These are phyloP conservation scores for Ceratotherium simum DNA, from an alignment of 2,113 vertebrate species.

Conservation along the genomic window DNA sequence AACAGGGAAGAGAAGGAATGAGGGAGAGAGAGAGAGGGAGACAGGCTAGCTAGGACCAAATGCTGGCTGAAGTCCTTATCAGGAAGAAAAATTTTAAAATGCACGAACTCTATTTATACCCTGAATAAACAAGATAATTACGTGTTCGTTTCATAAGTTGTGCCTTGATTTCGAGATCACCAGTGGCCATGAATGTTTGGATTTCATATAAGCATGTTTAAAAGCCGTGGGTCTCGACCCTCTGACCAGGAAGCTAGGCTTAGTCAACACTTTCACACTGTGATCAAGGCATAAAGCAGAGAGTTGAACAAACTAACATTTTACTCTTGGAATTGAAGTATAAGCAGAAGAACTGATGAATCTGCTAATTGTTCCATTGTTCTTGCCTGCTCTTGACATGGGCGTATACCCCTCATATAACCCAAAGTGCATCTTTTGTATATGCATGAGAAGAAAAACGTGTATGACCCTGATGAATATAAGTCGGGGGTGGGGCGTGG, in stretches of 20 bases:
- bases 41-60: slow-evolving; percentile 47
- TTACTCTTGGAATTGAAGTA: slow-evolving; percentile 25
- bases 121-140: slow-evolving; percentile 80
- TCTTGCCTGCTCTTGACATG: not conserved
- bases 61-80: slow-evolving; percentile 74
- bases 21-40: not conserved
- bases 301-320: slow-evolving; percentile 55
- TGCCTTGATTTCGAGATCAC: slow-evolving; percentile 71
- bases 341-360: slow-evolving; percentile 36
- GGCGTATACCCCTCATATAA: not conserved
- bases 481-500: not conserved
- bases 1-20: too few species aligned
- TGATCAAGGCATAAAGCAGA: slow-evolving; percentile 48
- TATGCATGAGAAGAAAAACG: not conserved
- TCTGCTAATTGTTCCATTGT: slow-evolving; percentile 39
- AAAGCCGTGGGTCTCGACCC: slow-evolving; percentile 64
- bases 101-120: slow-evolving; percentile 78
- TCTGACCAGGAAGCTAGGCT: slow-evolving; percentile 67
- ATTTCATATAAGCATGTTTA: slow-evolving; percentile 67
- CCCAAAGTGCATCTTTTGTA: slow-evolving; percentile 20
- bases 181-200: slow-evolving; percentile 73
- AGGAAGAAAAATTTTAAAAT: slow-evolving; percentile 78
- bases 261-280: slow-evolving; percentile 49
- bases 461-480: not conserved
- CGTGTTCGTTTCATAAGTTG: slow-evolving; percentile 67